Base-by-base conservation (phyloP, 1,140 invertebrate genomes). In the Copidosoma floridanum region DNA sequence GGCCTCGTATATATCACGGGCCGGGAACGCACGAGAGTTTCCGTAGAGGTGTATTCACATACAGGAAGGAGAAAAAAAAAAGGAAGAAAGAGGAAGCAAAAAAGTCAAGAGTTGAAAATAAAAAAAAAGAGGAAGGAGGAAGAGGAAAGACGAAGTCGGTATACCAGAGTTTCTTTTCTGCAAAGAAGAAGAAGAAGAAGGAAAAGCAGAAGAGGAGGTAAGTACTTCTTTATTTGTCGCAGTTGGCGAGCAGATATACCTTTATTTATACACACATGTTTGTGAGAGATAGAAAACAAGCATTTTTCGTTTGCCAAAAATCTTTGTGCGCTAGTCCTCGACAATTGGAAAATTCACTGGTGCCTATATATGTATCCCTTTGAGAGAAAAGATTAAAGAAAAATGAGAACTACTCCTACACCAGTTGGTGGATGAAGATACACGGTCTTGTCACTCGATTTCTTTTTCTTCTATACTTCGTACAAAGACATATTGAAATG, bases 301-400 rank as follows among this genome's bases (percentile, higher is more conserved):
- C 26, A 48, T 48, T 48, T 48, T 48, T 48, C 46, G 14, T 47
- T 48, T 14, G 46, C 4, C 8, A n/a, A 18, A 48, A 48, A 48
- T 48, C 44, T 47, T 26, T 47, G 37, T 40, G 44, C 20, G 44
- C 11, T 16, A 18, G 14, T n/a, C n/a, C 18, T 24, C 14, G 23
- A 5, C 46, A 27, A 27, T 27, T 11, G 37, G 3, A n/a, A 40
- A 40, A 40, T 7, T 40, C 14, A 16, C 37, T 14, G 8, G 21
- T n/a, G n/a, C n/a, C n/a, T n/a, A n/a, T n/a, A n/a, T n/a, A n/a
- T n/a, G n/a, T n/a, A n/a, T n/a, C n/a, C n/a, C n/a, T n/a, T n/a
- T n/a, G n/a, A n/a, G n/a, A n/a, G n/a, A n/a, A n/a, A n/a, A n/a
- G n/a, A n/a, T n/a, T n/a, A n/a, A n/a, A n/a, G n/a, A n/a, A n/a